A percentile compares a stretch with the other conserved stretches of the same genome.
phyloP scores from a whole-genome alignment of 2,888 invertebrate genomes.

The Schizaphis graminum region DNA sequence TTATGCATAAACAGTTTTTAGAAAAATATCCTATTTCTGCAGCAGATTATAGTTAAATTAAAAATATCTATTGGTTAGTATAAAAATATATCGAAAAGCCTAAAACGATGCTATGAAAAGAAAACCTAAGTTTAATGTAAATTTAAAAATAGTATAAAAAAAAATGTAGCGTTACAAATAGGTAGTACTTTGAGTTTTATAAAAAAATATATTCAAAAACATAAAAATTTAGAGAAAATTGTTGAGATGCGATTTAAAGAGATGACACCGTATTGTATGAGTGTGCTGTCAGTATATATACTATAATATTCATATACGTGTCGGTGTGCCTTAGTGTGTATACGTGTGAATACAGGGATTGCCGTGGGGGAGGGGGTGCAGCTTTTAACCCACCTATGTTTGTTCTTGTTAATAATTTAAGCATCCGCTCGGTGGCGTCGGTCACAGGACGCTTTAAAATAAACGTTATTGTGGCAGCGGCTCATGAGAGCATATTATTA shows the following conservation, averaged over 20 bases:
- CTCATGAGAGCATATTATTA: neutral
- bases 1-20: neutral
- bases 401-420: conserved; percentile 58
- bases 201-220: neutral
- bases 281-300: neutral
- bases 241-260: neutral
- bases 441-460: conserved; percentile 60
- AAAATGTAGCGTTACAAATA: neutral
- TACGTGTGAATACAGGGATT: neutral
- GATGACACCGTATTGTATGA: neutral
- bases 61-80: neutral
- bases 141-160: neutral
- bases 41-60: neutral
- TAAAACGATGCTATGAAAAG: neutral
- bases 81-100: neutral
- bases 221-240: neutral
- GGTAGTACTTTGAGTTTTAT: neutral
- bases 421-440: conserved; percentile 46
- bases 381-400: conserved; percentile 53
- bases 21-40: neutral
- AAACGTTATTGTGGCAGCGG: conserved; percentile 34
- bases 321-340: neutral
- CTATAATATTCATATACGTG: neutral
- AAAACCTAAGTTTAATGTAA: neutral
- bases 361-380: neutral